These are phyloP conservation scores for Frankliniella fusca DNA, from an alignment of 2,888 invertebrate species.

Conservation along the genomic window DNA sequence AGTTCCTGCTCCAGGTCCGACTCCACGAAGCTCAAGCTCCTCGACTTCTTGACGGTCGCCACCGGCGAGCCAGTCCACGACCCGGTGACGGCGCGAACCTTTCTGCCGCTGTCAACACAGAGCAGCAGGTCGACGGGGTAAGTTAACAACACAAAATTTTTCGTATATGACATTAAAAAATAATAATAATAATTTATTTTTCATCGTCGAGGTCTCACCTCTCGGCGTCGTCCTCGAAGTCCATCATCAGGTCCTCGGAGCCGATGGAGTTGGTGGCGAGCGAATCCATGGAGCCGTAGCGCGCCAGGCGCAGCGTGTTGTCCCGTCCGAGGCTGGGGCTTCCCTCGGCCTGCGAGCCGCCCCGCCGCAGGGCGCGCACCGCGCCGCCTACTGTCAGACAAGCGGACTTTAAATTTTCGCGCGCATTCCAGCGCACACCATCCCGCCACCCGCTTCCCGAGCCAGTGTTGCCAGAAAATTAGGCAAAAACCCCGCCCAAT, in stretches of 20 bases:
- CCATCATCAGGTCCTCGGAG: constrained; percentile 84
- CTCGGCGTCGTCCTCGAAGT: constrained; percentile 56
- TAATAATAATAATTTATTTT: no score
- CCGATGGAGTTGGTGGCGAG: constrained; percentile 50
- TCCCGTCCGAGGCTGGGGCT: background rate
- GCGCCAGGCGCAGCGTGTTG: background rate
- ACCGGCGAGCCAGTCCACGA: background rate
- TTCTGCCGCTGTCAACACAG: background rate
- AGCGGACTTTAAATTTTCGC: no score
- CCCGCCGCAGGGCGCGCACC: background rate
- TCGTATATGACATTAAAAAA: no score
- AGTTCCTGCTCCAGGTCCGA: background rate
- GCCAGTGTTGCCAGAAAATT: no score
- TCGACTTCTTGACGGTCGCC: background rate
- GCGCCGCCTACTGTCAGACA: background rate
- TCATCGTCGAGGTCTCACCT: background rate
- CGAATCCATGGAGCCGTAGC: constrained; percentile 6
- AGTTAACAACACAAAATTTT: no score
- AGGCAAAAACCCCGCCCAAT: no score
- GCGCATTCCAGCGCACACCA: no score
- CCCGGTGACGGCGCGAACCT: background rate
- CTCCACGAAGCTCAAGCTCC: background rate
- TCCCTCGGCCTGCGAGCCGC: background rate
- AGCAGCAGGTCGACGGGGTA: no score
- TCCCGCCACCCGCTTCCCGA: no score